Percentiles rank a stretch among this genome's conserved stretches.
These are phyloP conservation scores for Rhea americana DNA, from an alignment of 2,113 vertebrate species.

Conservation along the genomic window DNA sequence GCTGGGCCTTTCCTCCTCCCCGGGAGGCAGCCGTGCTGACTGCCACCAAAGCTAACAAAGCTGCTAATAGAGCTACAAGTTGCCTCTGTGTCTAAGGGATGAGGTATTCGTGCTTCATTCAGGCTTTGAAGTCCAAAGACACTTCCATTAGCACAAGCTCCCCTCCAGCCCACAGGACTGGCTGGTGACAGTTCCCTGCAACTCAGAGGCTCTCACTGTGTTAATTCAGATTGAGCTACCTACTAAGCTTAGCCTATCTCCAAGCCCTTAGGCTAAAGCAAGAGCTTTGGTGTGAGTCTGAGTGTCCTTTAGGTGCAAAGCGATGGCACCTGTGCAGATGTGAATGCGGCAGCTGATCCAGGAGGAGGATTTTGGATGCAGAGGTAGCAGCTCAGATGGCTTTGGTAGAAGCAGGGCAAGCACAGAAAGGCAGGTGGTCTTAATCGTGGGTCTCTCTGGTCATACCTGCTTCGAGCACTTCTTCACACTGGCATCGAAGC, in stretches of 20 bases:
- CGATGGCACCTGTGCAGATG: not conserved
- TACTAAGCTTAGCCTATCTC: not conserved
- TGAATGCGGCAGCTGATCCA: not conserved
- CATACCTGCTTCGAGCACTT: too few species aligned
- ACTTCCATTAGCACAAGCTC: rapidly evolving
- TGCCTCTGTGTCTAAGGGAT: not conserved
- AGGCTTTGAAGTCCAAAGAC: not conserved
- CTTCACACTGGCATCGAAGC: not conserved
- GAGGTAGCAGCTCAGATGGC: not conserved
- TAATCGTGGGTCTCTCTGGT: not conserved
- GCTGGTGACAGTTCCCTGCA: rapidly evolving
- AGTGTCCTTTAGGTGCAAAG: not conserved
- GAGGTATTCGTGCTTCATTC: not conserved
- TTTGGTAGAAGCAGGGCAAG: not conserved
- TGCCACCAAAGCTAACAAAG: not conserved
- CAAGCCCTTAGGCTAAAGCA: not conserved
- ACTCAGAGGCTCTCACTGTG: not conserved
- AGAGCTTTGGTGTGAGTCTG: not conserved
- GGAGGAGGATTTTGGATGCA: not conserved
- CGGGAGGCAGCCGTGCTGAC: not conserved
- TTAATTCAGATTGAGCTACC: not conserved
- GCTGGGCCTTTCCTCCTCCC: not conserved
- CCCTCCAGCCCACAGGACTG: not conserved
- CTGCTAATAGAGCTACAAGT: not conserved
- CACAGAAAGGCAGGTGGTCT: not conserved